A percentile compares a stretch with the other conserved stretches of the same genome.
Evolutionary conservation across 2,797 vertebrate genomes (phyloP).

Genomic region (Spondyliosoma cantharus): DNA sequence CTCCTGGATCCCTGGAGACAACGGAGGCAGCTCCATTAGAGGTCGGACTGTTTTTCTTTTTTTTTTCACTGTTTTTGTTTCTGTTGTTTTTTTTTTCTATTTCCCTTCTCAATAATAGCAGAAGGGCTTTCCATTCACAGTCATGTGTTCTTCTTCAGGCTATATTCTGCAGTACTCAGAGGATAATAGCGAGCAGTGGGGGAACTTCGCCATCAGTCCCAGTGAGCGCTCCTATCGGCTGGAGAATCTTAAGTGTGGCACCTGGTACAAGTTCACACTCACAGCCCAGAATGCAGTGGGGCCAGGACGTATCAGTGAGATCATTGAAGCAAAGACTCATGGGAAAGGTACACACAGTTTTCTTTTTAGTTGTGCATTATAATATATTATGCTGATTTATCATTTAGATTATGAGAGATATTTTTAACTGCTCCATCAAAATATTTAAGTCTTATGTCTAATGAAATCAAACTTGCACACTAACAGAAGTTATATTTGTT

Average conservation of each 20-base stretch:
- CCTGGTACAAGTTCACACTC: slow-evolving; percentile 99
- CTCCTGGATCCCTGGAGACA: slow-evolving; percentile 98
- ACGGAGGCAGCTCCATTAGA: slow-evolving; percentile 97
- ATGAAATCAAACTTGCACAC: background rate
- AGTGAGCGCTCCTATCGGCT: slow-evolving; percentile 95
- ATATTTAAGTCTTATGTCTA: background rate
- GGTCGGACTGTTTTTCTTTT: slow-evolving; percentile 79
- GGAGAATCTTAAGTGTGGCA: slow-evolving; percentile 95
- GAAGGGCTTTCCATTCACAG: background rate
- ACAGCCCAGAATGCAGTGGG: slow-evolving; percentile 98
- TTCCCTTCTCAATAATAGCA: background rate
- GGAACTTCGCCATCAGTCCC: slow-evolving; percentile 95
- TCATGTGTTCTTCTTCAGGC: slow-evolving; percentile 76
- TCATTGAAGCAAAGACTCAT: slow-evolving; percentile 97
- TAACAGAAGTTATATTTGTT: background rate
- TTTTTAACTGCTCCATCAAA: background rate
- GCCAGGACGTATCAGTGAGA: slow-evolving; percentile 97
- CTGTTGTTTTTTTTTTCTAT: too few relatives aligned
- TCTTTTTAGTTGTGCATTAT: background rate
- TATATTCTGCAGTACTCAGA: slow-evolving; percentile 99
- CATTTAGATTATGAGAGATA: background rate
- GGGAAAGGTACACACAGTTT: slow-evolving; percentile 89
- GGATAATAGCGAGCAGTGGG: slow-evolving; percentile 99
- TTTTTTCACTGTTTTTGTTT: background rate
- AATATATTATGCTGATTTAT: background rate